These are phyloP conservation scores for Eleutherodactylus coqui DNA, from an alignment of 2,797 vertebrate species.

Conservation along the genomic window DNA sequence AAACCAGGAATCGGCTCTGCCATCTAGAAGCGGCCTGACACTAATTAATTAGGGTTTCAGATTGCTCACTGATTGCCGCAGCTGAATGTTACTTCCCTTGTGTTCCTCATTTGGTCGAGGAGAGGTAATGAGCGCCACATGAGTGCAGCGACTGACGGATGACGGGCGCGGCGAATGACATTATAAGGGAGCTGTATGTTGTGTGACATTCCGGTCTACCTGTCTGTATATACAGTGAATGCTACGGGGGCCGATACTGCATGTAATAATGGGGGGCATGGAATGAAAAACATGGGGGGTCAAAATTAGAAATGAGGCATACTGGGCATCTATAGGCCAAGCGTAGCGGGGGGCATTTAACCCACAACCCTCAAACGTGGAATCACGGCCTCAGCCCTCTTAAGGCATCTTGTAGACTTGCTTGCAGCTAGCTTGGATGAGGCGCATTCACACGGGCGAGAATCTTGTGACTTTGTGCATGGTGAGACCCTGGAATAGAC, in stretches of 20 bases:
- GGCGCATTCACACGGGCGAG: too few relatives aligned
- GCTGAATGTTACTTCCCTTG: slow-evolving; percentile 13
- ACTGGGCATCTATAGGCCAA: not conserved
- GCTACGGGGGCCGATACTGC: not conserved
- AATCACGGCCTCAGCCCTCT: not conserved
- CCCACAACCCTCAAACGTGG: not conserved
- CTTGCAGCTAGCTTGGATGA: not conserved
- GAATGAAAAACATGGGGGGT: not conserved
- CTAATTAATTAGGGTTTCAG: slow-evolving; percentile 45
- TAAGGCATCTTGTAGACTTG: not conserved
- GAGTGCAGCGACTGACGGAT: slow-evolving; percentile 14
- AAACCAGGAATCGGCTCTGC: slow-evolving; percentile 16
- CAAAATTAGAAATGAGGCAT: not conserved
- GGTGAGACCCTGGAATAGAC: too few relatives aligned
- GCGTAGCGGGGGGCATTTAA: not conserved
- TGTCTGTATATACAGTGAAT: not conserved
- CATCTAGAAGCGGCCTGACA: slow-evolving; percentile 33
- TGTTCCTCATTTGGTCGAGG: slow-evolving; percentile 42
- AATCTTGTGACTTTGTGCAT: too few relatives aligned
- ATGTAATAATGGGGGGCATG: not conserved
- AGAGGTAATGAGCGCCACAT: slow-evolving; percentile 31
- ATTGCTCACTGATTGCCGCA: slow-evolving; percentile 44
- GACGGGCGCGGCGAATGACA: not conserved
- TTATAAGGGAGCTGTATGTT: not conserved
- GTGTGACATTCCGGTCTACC: not conserved